phyloP scores from a whole-genome alignment of 1,140 invertebrate genomes.

The Nephotettix cincticeps region DNA sequence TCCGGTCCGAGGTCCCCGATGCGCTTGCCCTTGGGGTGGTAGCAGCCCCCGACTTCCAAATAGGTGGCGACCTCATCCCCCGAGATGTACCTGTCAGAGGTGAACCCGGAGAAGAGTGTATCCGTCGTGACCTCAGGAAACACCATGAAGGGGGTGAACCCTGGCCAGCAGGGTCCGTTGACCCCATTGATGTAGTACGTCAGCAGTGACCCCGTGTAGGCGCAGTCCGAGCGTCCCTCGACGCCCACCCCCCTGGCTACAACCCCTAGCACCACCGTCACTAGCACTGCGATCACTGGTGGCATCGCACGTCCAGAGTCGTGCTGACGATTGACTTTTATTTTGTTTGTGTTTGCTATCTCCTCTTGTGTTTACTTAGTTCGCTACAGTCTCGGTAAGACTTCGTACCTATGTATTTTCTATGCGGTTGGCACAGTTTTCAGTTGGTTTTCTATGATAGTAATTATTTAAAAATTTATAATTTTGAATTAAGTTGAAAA shows the following conservation, averaged over 20 bases:
- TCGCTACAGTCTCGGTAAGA: too few relatives aligned
- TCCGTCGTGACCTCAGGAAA: neutral
- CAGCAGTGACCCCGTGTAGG: neutral
- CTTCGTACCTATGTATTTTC: too few relatives aligned
- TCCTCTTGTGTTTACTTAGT: too few relatives aligned
- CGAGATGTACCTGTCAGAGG: neutral
- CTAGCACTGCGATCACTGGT: too few relatives aligned
- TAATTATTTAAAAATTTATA: too few relatives aligned
- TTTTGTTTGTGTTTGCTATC: too few relatives aligned
- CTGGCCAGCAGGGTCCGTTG: neutral
- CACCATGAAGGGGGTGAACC: neutral
- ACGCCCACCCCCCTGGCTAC: neutral
- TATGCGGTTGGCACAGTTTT: too few relatives aligned
- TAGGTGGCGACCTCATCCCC: neutral
- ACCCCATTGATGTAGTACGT: slow-evolving; percentile 2
- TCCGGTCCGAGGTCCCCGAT: neutral
- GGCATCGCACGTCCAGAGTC: too few relatives aligned
- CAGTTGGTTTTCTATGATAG: too few relatives aligned
- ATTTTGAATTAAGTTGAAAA: too few relatives aligned
- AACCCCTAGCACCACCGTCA: too few relatives aligned
- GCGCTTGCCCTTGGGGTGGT: neutral
- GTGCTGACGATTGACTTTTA: too few relatives aligned
- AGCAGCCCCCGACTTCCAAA: neutral
- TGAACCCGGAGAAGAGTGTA: neutral
- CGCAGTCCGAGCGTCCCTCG: neutral